Evolutionary conservation across 2,113 vertebrate genomes (phyloP).

Genomic region (Sus scrofa): T2T-Sscrofa CM000822.6:10102001-10102500

Average conservation of each 20-base stretch:
- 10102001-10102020: constrained; percentile 93
- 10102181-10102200: neutral
- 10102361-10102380: constrained; percentile 31
- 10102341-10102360: neutral
- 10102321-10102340: constrained; percentile 25
- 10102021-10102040: constrained; percentile 96
- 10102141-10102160: constrained; percentile 44
- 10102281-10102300: constrained; percentile 44
- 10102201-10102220: constrained; percentile 28
- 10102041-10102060: constrained; percentile 97
- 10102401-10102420: neutral
- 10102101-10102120: constrained; percentile 96
- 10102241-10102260: neutral
- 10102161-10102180: constrained; percentile 58
- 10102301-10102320: constrained; percentile 5
- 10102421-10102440: neutral
- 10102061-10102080: constrained; percentile 94
- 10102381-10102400: constrained; percentile 33
- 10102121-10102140: constrained; percentile 92
- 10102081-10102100: constrained; percentile 96
- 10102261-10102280: neutral
- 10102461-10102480: neutral
- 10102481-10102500: neutral
- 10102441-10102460: neutral
- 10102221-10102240: constrained; percentile 11